Base-by-base conservation (phyloP, 2,888 invertebrate genomes). In the Meliscaeva auricollis region DNA sequence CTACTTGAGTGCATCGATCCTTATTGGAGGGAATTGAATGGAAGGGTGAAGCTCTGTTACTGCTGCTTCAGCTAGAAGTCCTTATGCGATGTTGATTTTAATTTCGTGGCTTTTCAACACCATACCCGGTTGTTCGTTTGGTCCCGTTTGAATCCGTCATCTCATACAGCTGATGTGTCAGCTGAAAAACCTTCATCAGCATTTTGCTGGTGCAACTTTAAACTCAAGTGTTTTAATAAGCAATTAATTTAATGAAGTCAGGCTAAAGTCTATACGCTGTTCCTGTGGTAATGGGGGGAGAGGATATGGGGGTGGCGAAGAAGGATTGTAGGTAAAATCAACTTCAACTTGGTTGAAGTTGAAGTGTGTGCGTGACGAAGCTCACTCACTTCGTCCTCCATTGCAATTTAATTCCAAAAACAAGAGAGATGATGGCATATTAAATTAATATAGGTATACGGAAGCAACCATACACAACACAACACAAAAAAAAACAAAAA, bases 191-290 rank as follows among this genome's bases (percentile, higher is more conserved):
- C 17, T 32, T 9, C 48, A 50, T 4, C 73, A 38, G 9, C 52
- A 30, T 32, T 22, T 35, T 32, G 8, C 48, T n/a, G 17, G 20
- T 22, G 66, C 32, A 60, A 69, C 30, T 66, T 46, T 76, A 15
- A 20, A 56, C 72, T 73, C 69, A 72, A 85, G 76, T 85, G 85
- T 64, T 81, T 81, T 81, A 85, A 85, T 77, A 85, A 81, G 81
- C 85, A 85, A 81, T 81, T 77, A 80, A 81, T 81, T 81, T 81
- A 73, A 85, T 80, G 69, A 81, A 81, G 73, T 74, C 54, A 15
- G 15, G 26, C 50, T 20, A 69, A 69, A 41, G 44, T 44, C 54
- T 54, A 20, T n/a, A 26, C 26, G 3, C 26, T 26, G 13, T 9
- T 66, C 15, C 7, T 22, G 26, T 62, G 58, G 54, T 11, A 46